phyloP scores from a whole-genome alignment of 2,113 vertebrate species.

The Chlamydotis undulata region DNA sequence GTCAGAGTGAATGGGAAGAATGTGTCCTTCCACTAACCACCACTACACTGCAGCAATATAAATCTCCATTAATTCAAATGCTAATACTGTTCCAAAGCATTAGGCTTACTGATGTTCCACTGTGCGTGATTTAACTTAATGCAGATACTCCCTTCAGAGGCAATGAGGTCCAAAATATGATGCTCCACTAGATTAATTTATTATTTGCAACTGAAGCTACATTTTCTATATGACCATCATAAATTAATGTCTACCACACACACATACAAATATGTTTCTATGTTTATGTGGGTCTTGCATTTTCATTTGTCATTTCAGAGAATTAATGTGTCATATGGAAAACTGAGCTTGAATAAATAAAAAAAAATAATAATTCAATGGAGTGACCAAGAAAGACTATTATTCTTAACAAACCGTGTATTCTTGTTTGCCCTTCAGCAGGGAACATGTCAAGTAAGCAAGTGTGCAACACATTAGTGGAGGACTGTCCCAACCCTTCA shows the following conservation, averaged over 20 bases:
- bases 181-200: not conserved
- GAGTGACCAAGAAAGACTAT: not conserved
- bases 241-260: not conserved
- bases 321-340: slow-evolving; percentile 10
- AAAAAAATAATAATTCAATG: not conserved
- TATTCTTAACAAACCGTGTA: slow-evolving; percentile 7
- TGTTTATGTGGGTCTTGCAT: not conserved
- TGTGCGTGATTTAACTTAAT: not conserved
- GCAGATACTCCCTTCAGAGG: not conserved
- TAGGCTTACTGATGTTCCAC: not conserved
- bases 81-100: not conserved
- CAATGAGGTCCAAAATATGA: not conserved
- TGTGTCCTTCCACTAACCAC: not conserved
- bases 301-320: slow-evolving; percentile 2
- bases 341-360: slow-evolving; percentile 9
- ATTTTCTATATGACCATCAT: not conserved
- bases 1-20: not conserved
- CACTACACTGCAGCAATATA: not conserved
- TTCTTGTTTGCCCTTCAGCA: not conserved
- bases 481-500: not conserved
- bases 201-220: not conserved
- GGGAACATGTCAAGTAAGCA: not conserved
- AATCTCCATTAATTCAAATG: not conserved
- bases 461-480: not conserved
- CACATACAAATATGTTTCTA: not conserved